A percentile compares a stretch with the other conserved stretches of the same genome.
Evolutionary conservation across 1,140 invertebrate species (phyloP).

Genomic region (Hycleus cichorii): DNA sequence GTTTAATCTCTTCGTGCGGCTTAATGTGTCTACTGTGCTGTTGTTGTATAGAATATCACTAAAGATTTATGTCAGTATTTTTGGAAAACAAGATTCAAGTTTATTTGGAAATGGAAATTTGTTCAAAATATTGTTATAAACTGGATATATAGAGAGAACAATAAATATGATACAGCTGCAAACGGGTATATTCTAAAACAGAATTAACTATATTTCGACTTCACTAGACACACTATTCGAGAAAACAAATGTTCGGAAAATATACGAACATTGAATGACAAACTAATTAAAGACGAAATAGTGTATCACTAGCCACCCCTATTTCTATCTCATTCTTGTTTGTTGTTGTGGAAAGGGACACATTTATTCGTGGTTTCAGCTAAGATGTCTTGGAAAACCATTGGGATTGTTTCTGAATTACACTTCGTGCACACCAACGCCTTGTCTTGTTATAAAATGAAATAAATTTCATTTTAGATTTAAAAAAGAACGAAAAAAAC

Average conservation of each 20-base stretch:
- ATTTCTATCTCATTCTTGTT: constrained; percentile 5
- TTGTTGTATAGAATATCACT: too few species aligned
- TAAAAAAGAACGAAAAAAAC: too few species aligned
- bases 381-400: constrained; percentile 13
- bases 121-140: too few species aligned
- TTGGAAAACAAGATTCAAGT: too few species aligned
- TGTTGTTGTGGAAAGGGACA: constrained; percentile 7
- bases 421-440: constrained; percentile 3
- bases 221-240: constrained; percentile 19
- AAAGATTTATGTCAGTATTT: too few species aligned
- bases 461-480: constrained; percentile 9
- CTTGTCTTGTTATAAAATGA: not conserved
- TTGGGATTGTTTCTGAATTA: constrained; percentile 22
- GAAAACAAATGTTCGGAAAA: constrained; percentile 23
- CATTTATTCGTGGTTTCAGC: constrained; percentile 5
- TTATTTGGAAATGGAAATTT: too few species aligned
- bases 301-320: constrained; percentile 19
- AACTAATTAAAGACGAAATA: constrained; percentile 27
- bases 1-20: too few species aligned
- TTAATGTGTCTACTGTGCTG: too few species aligned
- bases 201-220: constrained; percentile 20
- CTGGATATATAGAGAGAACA: too few species aligned
- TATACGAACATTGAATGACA: constrained; percentile 25
- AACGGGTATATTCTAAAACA: constrained; percentile 5
- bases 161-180: constrained; percentile 12